A percentile compares a stretch with the other conserved stretches of the same genome.
Evolutionary conservation across 2,113 vertebrate genomes (phyloP).

Genomic region (Ceyx margarethae): DNA sequence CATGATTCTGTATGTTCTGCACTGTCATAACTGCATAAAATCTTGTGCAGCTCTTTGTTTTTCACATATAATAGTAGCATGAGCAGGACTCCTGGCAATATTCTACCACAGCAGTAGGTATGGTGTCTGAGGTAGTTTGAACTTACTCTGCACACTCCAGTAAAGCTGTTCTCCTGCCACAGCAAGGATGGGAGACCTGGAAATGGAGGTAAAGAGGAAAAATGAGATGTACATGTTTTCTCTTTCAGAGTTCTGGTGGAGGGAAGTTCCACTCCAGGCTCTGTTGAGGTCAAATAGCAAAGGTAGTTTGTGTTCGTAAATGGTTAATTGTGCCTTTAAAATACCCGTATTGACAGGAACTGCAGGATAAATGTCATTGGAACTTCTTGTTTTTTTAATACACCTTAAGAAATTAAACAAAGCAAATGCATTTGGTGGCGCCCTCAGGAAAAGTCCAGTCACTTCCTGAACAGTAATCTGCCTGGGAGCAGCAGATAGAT

Average conservation of each 20-base stretch:
- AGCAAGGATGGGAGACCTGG: background rate
- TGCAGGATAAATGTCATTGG: constrained; percentile 57
- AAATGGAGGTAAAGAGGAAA: background rate
- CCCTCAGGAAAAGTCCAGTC: constrained; percentile 79
- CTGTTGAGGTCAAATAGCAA: background rate
- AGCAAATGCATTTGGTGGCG: constrained; percentile 61
- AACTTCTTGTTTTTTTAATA: constrained; percentile 58
- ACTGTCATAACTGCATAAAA: background rate
- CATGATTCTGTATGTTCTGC: background rate
- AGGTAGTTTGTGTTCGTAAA: constrained; percentile 1
- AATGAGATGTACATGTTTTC: background rate
- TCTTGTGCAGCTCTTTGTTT: background rate
- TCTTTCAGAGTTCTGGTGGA: background rate
- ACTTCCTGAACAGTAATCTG: constrained; percentile 80
- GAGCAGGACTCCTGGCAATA: background rate
- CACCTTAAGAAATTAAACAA: constrained; percentile 76
- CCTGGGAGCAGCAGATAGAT: constrained; percentile 70
- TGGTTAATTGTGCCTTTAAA: constrained; percentile 24
- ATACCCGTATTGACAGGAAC: constrained; percentile 25
- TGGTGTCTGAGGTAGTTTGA: background rate
- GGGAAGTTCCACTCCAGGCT: background rate
- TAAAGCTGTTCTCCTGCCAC: background rate
- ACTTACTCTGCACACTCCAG: background rate
- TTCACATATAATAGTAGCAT: background rate
- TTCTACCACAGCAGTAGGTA: background rate